Evolutionary conservation across 2,888 invertebrate species (phyloP).

Genomic region (Acanthoscelides obtectus): DNA sequence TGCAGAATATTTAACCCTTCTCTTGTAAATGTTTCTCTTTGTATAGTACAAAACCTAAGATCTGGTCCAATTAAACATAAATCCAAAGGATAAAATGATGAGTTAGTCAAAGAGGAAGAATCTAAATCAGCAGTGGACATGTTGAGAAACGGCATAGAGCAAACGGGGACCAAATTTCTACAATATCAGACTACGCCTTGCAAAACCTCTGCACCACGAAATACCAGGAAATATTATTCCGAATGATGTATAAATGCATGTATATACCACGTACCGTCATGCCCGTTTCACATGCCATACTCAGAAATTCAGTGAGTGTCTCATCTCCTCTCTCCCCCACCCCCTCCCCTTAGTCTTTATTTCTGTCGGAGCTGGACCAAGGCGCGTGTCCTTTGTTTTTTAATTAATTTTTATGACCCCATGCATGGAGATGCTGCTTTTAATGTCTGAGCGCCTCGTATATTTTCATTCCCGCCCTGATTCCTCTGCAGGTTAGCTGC

Average conservation of each 20-base stretch:
- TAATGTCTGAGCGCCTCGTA: not conserved
- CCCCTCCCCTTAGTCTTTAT: not conserved
- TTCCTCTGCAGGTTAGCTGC: not conserved
- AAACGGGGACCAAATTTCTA: too few species aligned
- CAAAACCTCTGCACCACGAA: not conserved
- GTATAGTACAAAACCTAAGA: too few species aligned
- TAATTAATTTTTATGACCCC: not conserved
- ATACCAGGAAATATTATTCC: not conserved
- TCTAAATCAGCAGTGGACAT: too few species aligned
- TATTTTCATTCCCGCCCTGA: not conserved
- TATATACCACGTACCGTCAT: not conserved
- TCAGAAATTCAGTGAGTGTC: constrained; percentile 18
- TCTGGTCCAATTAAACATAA: too few species aligned
- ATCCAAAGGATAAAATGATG: too few species aligned
- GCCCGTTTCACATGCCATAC: constrained; percentile 24
- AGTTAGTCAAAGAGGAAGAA: too few species aligned
- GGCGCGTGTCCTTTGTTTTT: not conserved
- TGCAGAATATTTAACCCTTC: too few species aligned
- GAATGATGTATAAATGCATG: not conserved
- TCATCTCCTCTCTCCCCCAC: not conserved
- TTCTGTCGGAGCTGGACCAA: not conserved
- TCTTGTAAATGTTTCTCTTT: too few species aligned
- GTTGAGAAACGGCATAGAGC: too few species aligned
- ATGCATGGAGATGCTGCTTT: not conserved
- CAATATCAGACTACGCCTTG: not conserved